Base-by-base conservation (phyloP, 2,113 vertebrate species). In the Salvator merianae region DNA sequence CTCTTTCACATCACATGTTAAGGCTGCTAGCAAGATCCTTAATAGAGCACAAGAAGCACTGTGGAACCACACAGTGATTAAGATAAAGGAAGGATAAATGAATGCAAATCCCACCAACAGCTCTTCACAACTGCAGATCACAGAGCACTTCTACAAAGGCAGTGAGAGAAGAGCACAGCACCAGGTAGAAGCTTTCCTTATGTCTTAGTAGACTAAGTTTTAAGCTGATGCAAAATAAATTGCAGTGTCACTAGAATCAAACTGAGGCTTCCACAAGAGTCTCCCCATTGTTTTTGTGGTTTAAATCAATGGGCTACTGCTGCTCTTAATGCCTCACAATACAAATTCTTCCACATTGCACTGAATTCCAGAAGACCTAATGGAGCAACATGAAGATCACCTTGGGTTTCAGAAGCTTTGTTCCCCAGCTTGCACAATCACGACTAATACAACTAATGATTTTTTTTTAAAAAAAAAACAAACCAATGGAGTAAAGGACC, bases 371-470 rank as follows among this genome's bases (percentile, higher is more conserved):
- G 13, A 32, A 22, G 28, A 36, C 20, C n/a, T 53, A 40, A 12
- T 32, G 24, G 47, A 4, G 16, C 18, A 62, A 10, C 4, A 62
- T 62, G 53, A 32, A 30, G n/a, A 34, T 34, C 65, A 36, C 26
- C 1, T 14, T 43, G 28, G 55, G 18, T 10, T 34, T 79, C 59
- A 53, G n/a, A 77, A 30, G 9, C 12, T 53, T 6, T 55, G 8
- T 43, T 53, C 55, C 70, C 30, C 74, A 50, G 69, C 30, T 66
- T 82, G 74, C 12, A 74, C 40, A 1, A 78, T 89, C 86, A 53
- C 63, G 36, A 59, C 53, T 30, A 74, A 16, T 81, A 9, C 3
- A 77, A 77, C 88, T 68, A 34, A 20, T 69, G 0, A n/a, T n/a
- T n/a, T n/a, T n/a, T n/a, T n/a, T n/a, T n/a, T n/a, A n/a, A n/a